A percentile compares a stretch with the other conserved stretches of the same genome.
phyloP scores from a whole-genome alignment of 1,140 invertebrate genomes.

The Sitophilus oryzae region DNA sequence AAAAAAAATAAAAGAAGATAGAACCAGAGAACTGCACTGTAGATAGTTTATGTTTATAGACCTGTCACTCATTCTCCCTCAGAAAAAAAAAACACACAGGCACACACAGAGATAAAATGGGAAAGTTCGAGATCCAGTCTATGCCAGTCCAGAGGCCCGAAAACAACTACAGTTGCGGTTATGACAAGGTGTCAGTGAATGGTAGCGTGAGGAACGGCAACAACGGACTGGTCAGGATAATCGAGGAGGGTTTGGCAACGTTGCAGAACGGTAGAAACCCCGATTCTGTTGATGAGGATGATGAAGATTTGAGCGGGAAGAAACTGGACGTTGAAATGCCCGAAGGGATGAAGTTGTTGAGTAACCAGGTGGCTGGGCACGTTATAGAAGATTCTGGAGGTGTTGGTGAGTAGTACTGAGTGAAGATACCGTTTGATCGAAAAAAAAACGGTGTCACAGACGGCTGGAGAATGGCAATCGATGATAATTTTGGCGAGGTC shows the following conservation, averaged over 20 bases:
- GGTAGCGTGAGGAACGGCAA: too few species aligned
- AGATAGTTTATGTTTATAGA: too few species aligned
- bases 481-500: too few species aligned
- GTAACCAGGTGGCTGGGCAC: constrained; percentile 69
- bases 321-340: constrained; percentile 20
- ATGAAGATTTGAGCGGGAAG: constrained; percentile 2
- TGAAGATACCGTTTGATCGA: too few species aligned
- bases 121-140: constrained; percentile 34
- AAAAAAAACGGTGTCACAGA: too few species aligned
- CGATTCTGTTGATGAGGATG: background rate
- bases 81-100: too few species aligned
- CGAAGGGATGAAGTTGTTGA: constrained; percentile 40
- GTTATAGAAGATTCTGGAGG: constrained; percentile 31
- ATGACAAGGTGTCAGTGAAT: too few species aligned
- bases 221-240: background rate
- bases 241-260: background rate
- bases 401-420: constrained; percentile 11
- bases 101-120: too few species aligned
- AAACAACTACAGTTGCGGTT: constrained; percentile 19
- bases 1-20: too few species aligned
- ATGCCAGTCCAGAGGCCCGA: constrained; percentile 30
- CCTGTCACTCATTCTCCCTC: too few species aligned
- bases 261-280: background rate
- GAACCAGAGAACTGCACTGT: too few species aligned
- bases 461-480: too few species aligned